Percentiles rank a stretch among this genome's conserved stretches.
These are phyloP conservation scores for Eulemur mongoz DNA, from an alignment of 2,797 vertebrate species.

Conservation along the genomic window DNA sequence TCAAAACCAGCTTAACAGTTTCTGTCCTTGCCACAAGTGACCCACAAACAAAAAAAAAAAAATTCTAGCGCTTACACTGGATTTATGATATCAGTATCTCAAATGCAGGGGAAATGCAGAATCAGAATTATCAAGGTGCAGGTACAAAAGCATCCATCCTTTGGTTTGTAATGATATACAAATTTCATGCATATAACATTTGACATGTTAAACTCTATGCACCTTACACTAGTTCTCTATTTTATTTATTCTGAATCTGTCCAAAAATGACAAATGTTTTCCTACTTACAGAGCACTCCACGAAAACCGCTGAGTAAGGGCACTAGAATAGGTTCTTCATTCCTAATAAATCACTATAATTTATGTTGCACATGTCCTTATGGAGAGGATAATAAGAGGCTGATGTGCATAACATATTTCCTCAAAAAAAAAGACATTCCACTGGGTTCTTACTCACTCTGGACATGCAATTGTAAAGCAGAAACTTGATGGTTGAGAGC, in stretches of 20 bases:
- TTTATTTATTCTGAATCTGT: slow-evolving; percentile 63
- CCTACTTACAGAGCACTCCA: background rate
- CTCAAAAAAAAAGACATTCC: background rate
- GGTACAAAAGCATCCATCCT: background rate
- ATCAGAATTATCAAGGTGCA: background rate
- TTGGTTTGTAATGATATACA: background rate
- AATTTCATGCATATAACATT: background rate
- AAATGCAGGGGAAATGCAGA: background rate
- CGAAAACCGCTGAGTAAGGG: slow-evolving; percentile 20
- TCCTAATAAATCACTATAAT: slow-evolving; percentile 62
- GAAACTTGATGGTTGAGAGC: slow-evolving; percentile 1
- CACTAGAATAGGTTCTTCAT: slow-evolving; percentile 2
- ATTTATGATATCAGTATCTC: background rate
- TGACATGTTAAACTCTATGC: background rate
- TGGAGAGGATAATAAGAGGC: slow-evolving; percentile 46
- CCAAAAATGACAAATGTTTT: slow-evolving; percentile 65
- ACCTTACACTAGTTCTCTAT: background rate
- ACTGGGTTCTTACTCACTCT: slow-evolving; percentile 14
- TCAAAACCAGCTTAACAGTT: background rate
- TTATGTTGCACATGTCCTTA: slow-evolving; percentile 1
- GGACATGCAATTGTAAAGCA: slow-evolving; percentile 5
- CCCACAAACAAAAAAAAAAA: background rate
- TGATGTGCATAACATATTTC: slow-evolving; percentile 33
- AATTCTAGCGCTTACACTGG: background rate
- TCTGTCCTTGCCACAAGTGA: background rate